Evolutionary conservation across 2,888 invertebrate species (phyloP), one percentile per base, ranked within the genome.

Genomic region (Euphydryas editha): DNA sequence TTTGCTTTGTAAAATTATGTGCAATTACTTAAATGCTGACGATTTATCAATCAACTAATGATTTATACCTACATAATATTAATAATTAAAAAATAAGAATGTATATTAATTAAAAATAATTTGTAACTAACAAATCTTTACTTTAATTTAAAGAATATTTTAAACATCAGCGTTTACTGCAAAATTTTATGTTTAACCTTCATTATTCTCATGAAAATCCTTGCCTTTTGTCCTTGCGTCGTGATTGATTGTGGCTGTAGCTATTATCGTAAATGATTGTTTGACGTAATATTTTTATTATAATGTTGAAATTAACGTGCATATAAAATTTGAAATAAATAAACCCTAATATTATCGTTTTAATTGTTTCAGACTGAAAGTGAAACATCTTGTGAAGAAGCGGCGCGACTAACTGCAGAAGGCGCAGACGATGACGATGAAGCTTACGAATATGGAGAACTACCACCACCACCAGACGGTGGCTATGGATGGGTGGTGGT

Each of bases 401-500:
- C 96, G 69, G 95, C 96, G 72, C 94, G 96, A 78, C 93, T 97
- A 76, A 97, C 97, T 18, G 95, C 95, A 51, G 95, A 94, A 81
- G 94, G 93, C 49, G 94, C 94, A 6, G 94, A 92, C 74, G 95
- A 95, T 73, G 94, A 94, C 58, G 94, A 94, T 73, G 94, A 94
- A 75, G 93, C 89, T 49, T 93, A 88, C 76, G 95, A 96, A 81
- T 96, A 96, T 80, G 95, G 95, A 75, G 96, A 96, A 76, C 91
- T 97, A 71, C 97, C 97, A 21, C 97, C 97, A 63, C 97, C 97
- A 61, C 97, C 97, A 46, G 97, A 97, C 86, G 97, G 97, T 73
- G 98, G 98, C 59, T 98, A 97, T 91, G 97, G 97, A 68, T 98
- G 97, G 98, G 92, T 99, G 81, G 97, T 99, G 82, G 99, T 99